Conservation (phyloP, 2,888 invertebrate species). For the Dicroscelio sp. region DNA sequence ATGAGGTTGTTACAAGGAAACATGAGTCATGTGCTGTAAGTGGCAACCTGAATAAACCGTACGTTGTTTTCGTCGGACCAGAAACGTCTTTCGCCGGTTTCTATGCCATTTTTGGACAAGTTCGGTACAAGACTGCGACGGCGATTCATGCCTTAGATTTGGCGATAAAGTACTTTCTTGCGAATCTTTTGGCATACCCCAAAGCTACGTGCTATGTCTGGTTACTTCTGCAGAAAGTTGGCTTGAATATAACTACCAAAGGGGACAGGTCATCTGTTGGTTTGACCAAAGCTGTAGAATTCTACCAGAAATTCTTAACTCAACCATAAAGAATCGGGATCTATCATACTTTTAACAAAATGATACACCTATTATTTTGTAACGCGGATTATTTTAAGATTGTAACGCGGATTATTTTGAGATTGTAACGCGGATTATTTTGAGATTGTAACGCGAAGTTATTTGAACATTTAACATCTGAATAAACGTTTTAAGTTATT, state of each 20-base stretch:
- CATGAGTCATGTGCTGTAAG: background rate
- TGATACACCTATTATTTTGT: no score
- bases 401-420: no score
- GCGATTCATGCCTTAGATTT: constrained; percentile 8
- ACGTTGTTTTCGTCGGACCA: no score
- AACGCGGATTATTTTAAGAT: no score
- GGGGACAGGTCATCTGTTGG: background rate
- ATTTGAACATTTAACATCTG: no score
- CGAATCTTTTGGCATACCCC: background rate
- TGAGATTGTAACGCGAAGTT: no score
- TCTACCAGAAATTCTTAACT: background rate
- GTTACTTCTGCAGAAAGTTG: background rate
- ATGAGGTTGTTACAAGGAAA: background rate
- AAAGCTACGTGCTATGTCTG: constrained; percentile 4
- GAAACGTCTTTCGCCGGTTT: no score
- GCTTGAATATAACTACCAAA: background rate
- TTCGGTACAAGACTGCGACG: background rate
- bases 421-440: no score
- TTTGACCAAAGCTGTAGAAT: background rate
- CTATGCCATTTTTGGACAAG: background rate
- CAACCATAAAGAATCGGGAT: no score
- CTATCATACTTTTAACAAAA: no score
- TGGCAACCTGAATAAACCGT: no score
- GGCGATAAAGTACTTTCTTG: background rate
- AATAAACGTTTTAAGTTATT: no score